These are phyloP conservation scores for Drosophila punjabiensis DNA, from an alignment of 1,140 invertebrate species.

Conservation along the genomic window DNA sequence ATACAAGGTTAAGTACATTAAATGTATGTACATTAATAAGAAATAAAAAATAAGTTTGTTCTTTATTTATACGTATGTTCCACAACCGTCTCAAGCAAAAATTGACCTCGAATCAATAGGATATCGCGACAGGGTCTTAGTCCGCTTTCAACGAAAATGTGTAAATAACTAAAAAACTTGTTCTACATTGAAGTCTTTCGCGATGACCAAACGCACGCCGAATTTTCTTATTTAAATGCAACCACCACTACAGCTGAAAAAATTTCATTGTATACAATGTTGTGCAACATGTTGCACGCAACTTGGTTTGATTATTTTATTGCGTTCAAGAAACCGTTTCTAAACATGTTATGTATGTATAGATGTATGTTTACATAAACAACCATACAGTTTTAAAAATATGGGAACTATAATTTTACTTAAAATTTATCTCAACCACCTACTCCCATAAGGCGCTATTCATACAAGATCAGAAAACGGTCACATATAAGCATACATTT, in stretches of 20 bases:
- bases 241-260: constrained; percentile 1
- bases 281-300: constrained; percentile 14
- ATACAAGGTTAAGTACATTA: background rate
- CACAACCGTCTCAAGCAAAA: constrained; percentile 38
- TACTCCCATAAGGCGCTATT: no score
- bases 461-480: no score
- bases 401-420: no score
- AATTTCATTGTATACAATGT: constrained; percentile 3
- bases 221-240: background rate
- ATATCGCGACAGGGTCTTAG: constrained; percentile 38
- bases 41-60: constrained; percentile 12
- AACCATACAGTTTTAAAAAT: background rate
- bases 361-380: background rate
- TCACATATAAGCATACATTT: no score
- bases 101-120: constrained; percentile 20
- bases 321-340: background rate
- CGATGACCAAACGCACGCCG: constrained; percentile 36
- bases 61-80: background rate
- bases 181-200: constrained; percentile 71
- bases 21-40: background rate
- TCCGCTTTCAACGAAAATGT: constrained; percentile 55
- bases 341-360: background rate
- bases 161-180: constrained; percentile 72
- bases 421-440: no score
- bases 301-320: constrained; percentile 8